Conservation (phyloP, 2,888 invertebrate species). For the Pseudococcus jackbeardsleyi region DNA sequence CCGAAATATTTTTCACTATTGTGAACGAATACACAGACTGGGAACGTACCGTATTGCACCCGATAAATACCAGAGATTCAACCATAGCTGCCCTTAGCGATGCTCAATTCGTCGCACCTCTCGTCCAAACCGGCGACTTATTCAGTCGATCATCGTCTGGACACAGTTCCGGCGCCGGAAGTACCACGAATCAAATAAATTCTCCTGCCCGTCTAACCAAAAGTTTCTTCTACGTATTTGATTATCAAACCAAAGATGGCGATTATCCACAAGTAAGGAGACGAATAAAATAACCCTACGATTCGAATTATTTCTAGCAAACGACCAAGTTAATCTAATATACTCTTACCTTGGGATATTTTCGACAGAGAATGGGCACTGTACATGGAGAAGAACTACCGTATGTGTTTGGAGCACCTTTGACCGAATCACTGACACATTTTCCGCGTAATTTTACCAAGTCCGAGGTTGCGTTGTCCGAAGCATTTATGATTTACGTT, state of each 20-base stretch:
- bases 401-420: conserved; percentile 91
- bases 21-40: conserved; percentile 98
- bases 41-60: conserved; percentile 88
- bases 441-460: conserved; percentile 91
- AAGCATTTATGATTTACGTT: conserved; percentile 89
- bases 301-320: too few relatives aligned
- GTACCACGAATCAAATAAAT: conserved; percentile 56
- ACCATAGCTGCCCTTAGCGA: conserved; percentile 93
- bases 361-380: conserved; percentile 86
- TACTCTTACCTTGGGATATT: too few relatives aligned
- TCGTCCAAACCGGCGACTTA: conserved; percentile 87
- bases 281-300: too few relatives aligned
- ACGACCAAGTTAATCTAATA: too few relatives aligned
- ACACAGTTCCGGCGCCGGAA: conserved; percentile 27
- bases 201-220: conserved; percentile 71
- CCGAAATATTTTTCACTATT: conserved; percentile 92
- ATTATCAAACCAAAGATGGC: conserved; percentile 91
- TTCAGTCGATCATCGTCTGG: conserved; percentile 76
- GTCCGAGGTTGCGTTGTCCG: conserved; percentile 86
- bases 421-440: conserved; percentile 79
- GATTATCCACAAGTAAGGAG: conserved; percentile 86
- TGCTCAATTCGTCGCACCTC: conserved; percentile 92
- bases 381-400: conserved; percentile 93
- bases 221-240: conserved; percentile 91
- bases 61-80: conserved; percentile 88